phyloP scores from a whole-genome alignment of 1,140 invertebrate species.

The Galleria mellonella region DNA sequence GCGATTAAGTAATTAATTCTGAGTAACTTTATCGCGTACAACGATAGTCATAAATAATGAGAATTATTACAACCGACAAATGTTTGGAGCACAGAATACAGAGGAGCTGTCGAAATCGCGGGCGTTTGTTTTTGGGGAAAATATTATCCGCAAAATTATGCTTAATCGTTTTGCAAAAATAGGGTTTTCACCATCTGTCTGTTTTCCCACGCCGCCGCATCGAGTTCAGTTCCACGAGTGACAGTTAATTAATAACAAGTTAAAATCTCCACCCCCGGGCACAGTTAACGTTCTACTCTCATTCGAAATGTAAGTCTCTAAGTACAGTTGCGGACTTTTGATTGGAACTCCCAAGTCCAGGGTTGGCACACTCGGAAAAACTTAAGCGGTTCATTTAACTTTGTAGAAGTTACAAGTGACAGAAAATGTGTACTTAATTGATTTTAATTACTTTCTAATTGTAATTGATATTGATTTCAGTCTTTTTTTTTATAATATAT shows the following conservation, averaged over 20 bases:
- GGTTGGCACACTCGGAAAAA: neutral
- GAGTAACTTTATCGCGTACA: neutral
- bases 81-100: no score
- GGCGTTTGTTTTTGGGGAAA: conserved; percentile 4
- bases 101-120: conserved; percentile 1
- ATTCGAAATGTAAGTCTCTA: conserved; percentile 13
- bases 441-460: no score
- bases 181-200: conserved; percentile 1
- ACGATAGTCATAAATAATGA: neutral
- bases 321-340: conserved; percentile 38
- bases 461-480: no score
- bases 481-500: no score
- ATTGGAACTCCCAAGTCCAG: conserved; percentile 20
- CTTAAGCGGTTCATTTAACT: neutral
- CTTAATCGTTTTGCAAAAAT: conserved; percentile 8
- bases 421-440: no score
- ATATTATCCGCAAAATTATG: conserved; percentile 5
- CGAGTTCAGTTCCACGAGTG: conserved; percentile 13
- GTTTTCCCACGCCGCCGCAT: conserved; percentile 1
- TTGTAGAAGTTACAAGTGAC: neutral
- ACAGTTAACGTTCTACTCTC: no score
- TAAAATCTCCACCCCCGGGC: conserved; percentile 18
- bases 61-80: neutral
- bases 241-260: conserved; percentile 42
- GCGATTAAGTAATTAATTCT: conserved; percentile 2